Base-by-base conservation (phyloP, 1,140 invertebrate species). In the Campodea augens region DNA sequence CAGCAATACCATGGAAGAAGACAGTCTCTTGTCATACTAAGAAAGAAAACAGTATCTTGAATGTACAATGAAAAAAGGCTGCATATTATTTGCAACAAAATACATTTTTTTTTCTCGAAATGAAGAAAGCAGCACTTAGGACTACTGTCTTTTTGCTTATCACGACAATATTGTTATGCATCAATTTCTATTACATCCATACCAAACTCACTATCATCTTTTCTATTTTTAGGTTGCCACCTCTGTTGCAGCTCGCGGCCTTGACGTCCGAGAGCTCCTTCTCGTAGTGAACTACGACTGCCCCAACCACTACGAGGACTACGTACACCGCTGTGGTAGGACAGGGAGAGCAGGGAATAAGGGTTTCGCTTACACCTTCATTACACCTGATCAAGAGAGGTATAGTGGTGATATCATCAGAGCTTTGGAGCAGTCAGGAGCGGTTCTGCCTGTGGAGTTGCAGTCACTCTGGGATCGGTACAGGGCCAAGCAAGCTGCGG, bases 251-350 rank as follows among this genome's bases (percentile, higher is more conserved):
- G 93, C 93, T 0, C 67, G 96, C 50, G 96, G 96, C 0, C 67
- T 99, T 5, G 96, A 99, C 66, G 95, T 99, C 0, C 98, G 98
- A 60, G 89, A 98, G 55, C 71, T 98, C 2, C 93, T 97, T 51
- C 65, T 99, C 1, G 96, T 99, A 1, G 79, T 99, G 1, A 99
- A 99, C 64, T 99, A 97, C 63, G 95, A 99, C 66, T 97, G 92
- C 60, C 96, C 96, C 0, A 99, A 99, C 69, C 96, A 99, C 65
- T 98, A 98, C 60, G 96, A 99, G 67, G 96, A 99, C 66, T 99
- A 99, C 64, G 95, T 99, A 7, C 96, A 99, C 62, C 70, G 96
- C 55, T 97, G 91, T 65, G 95, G 95, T 36, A 71, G 84, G 38
- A 88, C 84, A 0, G 84, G 83, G 1, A 62, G 96, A 39, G 96